Conservation (phyloP, 2,113 vertebrate genomes). For the Perca fluviatilis region DNA sequence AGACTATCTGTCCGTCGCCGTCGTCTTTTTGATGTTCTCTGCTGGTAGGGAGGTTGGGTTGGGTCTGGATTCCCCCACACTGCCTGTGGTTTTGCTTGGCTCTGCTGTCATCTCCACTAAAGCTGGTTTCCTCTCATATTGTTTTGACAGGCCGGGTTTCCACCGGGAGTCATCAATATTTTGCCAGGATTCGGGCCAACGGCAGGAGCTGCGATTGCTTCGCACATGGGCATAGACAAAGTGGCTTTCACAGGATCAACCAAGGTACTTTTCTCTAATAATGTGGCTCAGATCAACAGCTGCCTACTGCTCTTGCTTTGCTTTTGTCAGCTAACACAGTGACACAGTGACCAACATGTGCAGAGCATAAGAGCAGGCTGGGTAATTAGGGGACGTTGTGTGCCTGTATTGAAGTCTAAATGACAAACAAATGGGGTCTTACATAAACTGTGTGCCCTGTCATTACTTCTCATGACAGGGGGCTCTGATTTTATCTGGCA, state of each 20-base stretch:
- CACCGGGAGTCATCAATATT: conserved; percentile 99
- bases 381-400: conserved; percentile 56
- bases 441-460: conserved; percentile 64
- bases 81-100: conserved; percentile 79
- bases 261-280: conserved; percentile 85
- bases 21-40: conserved; percentile 79
- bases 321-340: conserved; percentile 44
- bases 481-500: conserved; percentile 66
- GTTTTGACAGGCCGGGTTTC: conserved; percentile 97
- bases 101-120: conserved; percentile 82
- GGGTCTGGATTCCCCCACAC: conserved; percentile 80
- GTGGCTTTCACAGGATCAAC: conserved; percentile 99
- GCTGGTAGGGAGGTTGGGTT: conserved; percentile 77
- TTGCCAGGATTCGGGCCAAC: conserved; percentile 97
- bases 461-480: conserved; percentile 69
- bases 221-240: conserved; percentile 97
- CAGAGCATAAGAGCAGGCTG: conserved; percentile 49
- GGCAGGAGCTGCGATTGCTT: conserved; percentile 94
- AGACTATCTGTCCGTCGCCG: conserved; percentile 74
- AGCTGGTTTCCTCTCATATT: conserved; percentile 85
- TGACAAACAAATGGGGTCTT: conserved; percentile 74
- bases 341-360: conserved; percentile 78
- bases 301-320: conserved; percentile 31
- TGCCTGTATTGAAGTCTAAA: conserved; percentile 66
- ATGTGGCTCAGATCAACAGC: conserved; percentile 32